phyloP scores from a whole-genome alignment of 2,888 invertebrate genomes.

The Lochmaea capreae region DNA sequence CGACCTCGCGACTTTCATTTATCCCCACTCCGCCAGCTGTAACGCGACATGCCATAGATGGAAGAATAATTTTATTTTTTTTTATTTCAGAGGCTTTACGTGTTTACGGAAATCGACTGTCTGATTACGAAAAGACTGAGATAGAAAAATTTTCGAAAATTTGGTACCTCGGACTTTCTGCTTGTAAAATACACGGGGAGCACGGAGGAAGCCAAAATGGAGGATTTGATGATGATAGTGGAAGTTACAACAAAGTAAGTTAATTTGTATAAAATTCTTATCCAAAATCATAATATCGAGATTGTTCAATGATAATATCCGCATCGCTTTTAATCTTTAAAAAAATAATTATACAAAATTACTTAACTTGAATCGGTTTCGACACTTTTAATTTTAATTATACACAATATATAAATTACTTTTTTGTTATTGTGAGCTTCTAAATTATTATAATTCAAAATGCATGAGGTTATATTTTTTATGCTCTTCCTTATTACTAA shows the following conservation, averaged over 20 bases:
- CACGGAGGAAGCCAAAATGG: conserved; percentile 84
- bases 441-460: neutral
- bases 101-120: conserved; percentile 84
- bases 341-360: too few relatives aligned
- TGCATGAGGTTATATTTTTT: neutral
- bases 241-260: conserved; percentile 92
- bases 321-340: too few relatives aligned
- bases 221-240: conserved; percentile 92
- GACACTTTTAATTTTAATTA: neutral
- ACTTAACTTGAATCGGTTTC: neutral
- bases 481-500: neutral
- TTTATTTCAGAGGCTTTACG: conserved; percentile 79
- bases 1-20: too few relatives aligned
- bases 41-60: too few relatives aligned
- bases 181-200: conserved; percentile 87
- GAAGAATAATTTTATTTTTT: conserved; percentile 4
- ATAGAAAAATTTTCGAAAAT: conserved; percentile 92
- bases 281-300: neutral
- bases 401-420: neutral
- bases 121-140: conserved; percentile 91
- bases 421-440: neutral
- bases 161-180: conserved; percentile 91
- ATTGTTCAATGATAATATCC: too few relatives aligned
- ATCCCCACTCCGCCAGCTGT: too few relatives aligned
- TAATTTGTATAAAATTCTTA: neutral